Evolutionary conservation across 1,140 invertebrate species (phyloP).

Genomic region (Drosophila ficusphila): DNA sequence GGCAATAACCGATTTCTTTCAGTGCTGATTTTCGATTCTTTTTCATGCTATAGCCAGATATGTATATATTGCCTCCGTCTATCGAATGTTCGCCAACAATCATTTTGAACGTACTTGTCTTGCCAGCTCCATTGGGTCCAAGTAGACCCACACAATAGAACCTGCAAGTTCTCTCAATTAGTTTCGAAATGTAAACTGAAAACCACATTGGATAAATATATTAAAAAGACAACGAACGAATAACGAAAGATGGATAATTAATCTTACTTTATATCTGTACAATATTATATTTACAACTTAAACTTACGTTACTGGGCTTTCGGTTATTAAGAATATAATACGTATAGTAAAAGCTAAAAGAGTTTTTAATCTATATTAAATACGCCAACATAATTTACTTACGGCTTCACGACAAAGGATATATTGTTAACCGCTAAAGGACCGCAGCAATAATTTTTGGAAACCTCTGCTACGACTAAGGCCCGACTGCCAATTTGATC

Average conservation of each 20-base stretch:
- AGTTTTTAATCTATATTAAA: too few relatives aligned
- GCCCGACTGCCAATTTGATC: background rate
- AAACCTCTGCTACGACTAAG: background rate
- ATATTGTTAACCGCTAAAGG: conserved; percentile 86
- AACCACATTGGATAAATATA: too few relatives aligned
- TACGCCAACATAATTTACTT: conserved; percentile 34
- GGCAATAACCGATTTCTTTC: conserved; percentile 90
- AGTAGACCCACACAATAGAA: conserved; percentile 94
- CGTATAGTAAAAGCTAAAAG: too few relatives aligned
- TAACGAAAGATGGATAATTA: too few relatives aligned
- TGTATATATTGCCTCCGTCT: conserved; percentile 84
- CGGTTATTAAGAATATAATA: too few relatives aligned
- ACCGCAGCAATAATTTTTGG: conserved; percentile 17
- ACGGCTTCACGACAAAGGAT: conserved; percentile 79
- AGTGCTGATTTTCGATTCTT: conserved; percentile 84
- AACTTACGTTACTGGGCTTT: too few relatives aligned
- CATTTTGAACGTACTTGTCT: conserved; percentile 94
- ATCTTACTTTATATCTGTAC: too few relatives aligned
- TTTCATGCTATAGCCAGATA: conserved; percentile 84
- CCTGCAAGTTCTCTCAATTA: background rate
- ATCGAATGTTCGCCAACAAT: conserved; percentile 90
- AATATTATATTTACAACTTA: too few relatives aligned
- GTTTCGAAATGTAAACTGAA: too few relatives aligned
- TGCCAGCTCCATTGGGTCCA: conserved; percentile 92
- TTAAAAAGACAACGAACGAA: too few relatives aligned